Base-by-base conservation (phyloP, 2,113 vertebrate genomes). In the Myiopsitta monachus region DNA sequence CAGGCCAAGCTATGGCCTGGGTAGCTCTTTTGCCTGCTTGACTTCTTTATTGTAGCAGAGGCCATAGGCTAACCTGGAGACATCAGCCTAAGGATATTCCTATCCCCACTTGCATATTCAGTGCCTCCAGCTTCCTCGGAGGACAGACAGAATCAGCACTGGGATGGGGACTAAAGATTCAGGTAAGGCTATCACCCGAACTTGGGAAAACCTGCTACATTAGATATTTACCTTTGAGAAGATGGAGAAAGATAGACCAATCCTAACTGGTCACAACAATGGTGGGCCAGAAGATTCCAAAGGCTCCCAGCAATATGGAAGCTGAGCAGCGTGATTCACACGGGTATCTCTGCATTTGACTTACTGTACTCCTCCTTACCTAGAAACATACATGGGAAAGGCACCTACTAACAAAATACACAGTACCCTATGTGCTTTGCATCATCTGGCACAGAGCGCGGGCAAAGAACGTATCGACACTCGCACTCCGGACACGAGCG, bases 401-500 rank as follows among this genome's bases (percentile, higher is more conserved):
- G 21, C 7, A 36, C 18, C 18, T 36, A 9, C 30, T 10, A 31
- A 51, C 14, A 49, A 64, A 51, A 27, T 5, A 36, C 3, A 15
- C 31, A 41, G 44, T 19, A 38, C 11, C 47, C 23, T 49, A 16
- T 39, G 67, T 39, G 17, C 31, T 63, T 31, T 76, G 18, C 27
- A 23, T 21, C 27, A 33, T 22, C n/a, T n/a, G n/a, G 27, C 9
- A n/a, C 27, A 6, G 6, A 51, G 27, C 1, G 4, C 31, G 14
- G 27, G 18, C 7, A 23, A 3, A 14, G 2, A 14, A 33, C 1
- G 1, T 14, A 3, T 7, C 5, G 4, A 3, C 27, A 2, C 8
- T 18, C 4, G 3, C 12, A 15, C 21, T 11, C 11, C 47, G 2
- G 9, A 38, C 7, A 6, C 12, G 9, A 27, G 31, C 19, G 22